These are phyloP conservation scores for Monopterus albus DNA, from an alignment of 2,113 vertebrate species.

Conservation along the genomic window DNA sequence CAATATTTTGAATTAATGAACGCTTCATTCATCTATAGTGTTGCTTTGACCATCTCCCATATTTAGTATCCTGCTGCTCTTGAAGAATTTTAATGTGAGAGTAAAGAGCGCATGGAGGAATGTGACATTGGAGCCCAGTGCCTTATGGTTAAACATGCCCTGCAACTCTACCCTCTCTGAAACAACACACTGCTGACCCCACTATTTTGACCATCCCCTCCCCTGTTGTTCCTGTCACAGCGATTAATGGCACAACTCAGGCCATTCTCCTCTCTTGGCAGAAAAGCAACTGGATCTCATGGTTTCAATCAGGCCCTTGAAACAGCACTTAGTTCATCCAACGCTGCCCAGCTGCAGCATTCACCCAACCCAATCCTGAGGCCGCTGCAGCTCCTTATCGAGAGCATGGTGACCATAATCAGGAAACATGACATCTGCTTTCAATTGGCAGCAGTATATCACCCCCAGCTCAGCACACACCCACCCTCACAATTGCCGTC, in stretches of 20 bases:
- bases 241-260: conserved; percentile 65
- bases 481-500: conserved; percentile 23
- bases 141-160: conserved; percentile 64
- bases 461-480: conserved; percentile 7
- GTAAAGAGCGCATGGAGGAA: conserved; percentile 55
- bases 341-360: conserved; percentile 45
- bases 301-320: conserved; percentile 64
- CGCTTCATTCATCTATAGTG: background rate
- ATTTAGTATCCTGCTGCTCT: conserved; percentile 28
- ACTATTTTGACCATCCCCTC: conserved; percentile 54
- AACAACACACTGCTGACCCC: conserved; percentile 76
- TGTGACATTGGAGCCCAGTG: conserved; percentile 62
- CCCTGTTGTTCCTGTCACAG: conserved; percentile 56
- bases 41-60: no score
- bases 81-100: conserved; percentile 34
- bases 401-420: conserved; percentile 55
- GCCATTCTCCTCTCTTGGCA: conserved; percentile 58
- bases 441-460: conserved; percentile 67
- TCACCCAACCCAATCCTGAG: conserved; percentile 51
- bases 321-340: conserved; percentile 35
- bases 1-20: background rate
- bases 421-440: conserved; percentile 79
- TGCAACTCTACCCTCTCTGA: conserved; percentile 74
- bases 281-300: conserved; percentile 60
- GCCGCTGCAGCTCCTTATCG: conserved; percentile 50